A percentile compares a stretch with the other conserved stretches of the same genome.
phyloP scores from a whole-genome alignment of 2,888 invertebrate genomes.

The Sesia bembeciformis region DNA sequence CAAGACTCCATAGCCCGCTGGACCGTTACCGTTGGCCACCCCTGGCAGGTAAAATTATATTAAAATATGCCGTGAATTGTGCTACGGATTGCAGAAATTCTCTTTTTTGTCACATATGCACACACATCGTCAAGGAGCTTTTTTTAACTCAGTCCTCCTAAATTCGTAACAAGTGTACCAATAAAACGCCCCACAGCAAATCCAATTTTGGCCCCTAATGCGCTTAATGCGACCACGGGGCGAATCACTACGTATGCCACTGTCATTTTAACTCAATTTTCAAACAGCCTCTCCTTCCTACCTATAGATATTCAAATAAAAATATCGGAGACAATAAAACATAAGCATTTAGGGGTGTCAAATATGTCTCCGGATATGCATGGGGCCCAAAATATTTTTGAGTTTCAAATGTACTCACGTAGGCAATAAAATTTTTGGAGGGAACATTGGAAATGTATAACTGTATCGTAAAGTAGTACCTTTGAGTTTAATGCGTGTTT shows the following conservation, averaged over 20 bases:
- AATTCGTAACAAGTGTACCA: constrained; percentile 71
- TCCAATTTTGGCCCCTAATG: constrained; percentile 71
- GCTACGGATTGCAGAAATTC: no score
- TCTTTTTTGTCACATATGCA: not conserved
- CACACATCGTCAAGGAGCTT: not conserved
- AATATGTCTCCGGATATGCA: constrained; percentile 47
- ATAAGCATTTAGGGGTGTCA: constrained; percentile 56
- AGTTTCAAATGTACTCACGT: constrained; percentile 54
- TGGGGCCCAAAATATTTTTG: constrained; percentile 37
- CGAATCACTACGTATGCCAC: constrained; percentile 71
- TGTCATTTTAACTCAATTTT: constrained; percentile 75
- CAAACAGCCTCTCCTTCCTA: constrained; percentile 33
- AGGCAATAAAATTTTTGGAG: constrained; percentile 48
- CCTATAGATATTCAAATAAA: constrained; percentile 46
- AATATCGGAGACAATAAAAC: constrained; percentile 64
- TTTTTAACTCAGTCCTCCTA: constrained; percentile 36
- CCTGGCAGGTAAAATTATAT: no score
- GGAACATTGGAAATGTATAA: no score
- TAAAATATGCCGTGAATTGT: no score
- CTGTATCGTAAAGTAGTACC: no score
- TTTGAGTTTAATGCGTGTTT: no score
- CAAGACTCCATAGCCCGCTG: no score
- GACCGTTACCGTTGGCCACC: no score
- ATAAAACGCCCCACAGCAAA: constrained; percentile 66
- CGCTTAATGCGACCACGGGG: constrained; percentile 68